Percentiles rank a stretch among this genome's conserved stretches.
These are phyloP conservation scores for Bradypodion ventrale DNA, from an alignment of 2,797 vertebrate species.

Conservation along the genomic window DNA sequence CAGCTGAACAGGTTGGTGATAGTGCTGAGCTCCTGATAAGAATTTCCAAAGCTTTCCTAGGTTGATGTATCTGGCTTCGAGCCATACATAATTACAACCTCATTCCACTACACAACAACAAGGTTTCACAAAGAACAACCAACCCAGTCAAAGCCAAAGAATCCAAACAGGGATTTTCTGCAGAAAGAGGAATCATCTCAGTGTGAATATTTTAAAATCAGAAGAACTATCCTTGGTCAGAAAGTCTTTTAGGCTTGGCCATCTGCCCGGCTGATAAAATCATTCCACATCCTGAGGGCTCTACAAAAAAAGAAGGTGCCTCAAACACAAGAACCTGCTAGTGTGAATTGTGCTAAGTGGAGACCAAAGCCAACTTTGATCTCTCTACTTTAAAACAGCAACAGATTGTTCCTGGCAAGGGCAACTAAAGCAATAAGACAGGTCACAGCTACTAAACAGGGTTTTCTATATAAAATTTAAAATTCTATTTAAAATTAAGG, in stretches of 20 bases:
- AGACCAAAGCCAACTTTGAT: conserved; percentile 59
- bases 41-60: conserved; percentile 10
- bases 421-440: background rate
- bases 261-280: conserved; percentile 25
- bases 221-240: conserved; percentile 31
- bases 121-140: conserved; percentile 26
- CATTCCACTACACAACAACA: background rate
- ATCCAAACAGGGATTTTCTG: background rate
- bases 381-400: conserved; percentile 49
- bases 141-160: rapidly evolving
- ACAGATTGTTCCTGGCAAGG: conserved; percentile 9
- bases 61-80: conserved; percentile 6
- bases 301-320: conserved; percentile 54
- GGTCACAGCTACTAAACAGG: conserved; percentile 34
- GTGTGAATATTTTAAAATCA: background rate
- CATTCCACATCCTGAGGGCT: conserved; percentile 39
- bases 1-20: conserved; percentile 5
- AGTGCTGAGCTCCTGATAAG: conserved; percentile 6
- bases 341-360: conserved; percentile 26
- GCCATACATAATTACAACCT: conserved; percentile 5
- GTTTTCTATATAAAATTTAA: rapidly evolving
- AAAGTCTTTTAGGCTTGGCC: conserved; percentile 42
- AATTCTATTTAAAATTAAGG: background rate
- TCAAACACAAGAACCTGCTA: conserved; percentile 48
- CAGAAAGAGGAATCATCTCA: background rate